Evolutionary conservation across 2,113 vertebrate species (phyloP).

Genomic region (Empidonax alnorum): DNA sequence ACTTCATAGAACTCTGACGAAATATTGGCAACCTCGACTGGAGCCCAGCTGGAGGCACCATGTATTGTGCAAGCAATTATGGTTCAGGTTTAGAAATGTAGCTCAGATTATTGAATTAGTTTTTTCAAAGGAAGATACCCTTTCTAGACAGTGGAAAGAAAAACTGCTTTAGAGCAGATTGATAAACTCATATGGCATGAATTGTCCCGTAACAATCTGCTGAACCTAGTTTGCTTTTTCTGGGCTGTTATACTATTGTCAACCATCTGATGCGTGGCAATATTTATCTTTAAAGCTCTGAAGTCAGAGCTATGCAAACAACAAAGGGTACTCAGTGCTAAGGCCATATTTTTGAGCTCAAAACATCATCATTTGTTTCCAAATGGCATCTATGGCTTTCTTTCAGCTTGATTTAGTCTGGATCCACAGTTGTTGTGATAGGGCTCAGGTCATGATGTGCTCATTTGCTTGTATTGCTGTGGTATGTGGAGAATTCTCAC

Average conservation of each 20-base stretch:
- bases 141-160: not conserved
- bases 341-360: not conserved
- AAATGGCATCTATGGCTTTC: not conserved
- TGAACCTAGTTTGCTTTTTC: not conserved
- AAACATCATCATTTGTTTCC: not conserved
- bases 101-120: not conserved
- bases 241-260: fast-evolving
- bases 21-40: not conserved
- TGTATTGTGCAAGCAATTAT: not conserved
- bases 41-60: not conserved
- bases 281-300: not conserved
- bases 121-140: not conserved
- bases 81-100: not conserved
- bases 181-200: not conserved
- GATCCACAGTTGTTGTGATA: not conserved
- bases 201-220: not conserved
- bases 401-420: not conserved
- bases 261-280: not conserved
- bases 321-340: not conserved
- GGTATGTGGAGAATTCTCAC: not conserved
- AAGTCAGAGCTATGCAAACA: not conserved
- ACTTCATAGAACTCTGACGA: not conserved
- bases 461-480: not conserved
- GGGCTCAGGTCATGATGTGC: not conserved
- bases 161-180: not conserved